A percentile compares a stretch with the other conserved stretches of the same genome.
Evolutionary conservation across 2,797 vertebrate genomes (phyloP).

Genomic region (Hippoglossus hippoglossus): DNA sequence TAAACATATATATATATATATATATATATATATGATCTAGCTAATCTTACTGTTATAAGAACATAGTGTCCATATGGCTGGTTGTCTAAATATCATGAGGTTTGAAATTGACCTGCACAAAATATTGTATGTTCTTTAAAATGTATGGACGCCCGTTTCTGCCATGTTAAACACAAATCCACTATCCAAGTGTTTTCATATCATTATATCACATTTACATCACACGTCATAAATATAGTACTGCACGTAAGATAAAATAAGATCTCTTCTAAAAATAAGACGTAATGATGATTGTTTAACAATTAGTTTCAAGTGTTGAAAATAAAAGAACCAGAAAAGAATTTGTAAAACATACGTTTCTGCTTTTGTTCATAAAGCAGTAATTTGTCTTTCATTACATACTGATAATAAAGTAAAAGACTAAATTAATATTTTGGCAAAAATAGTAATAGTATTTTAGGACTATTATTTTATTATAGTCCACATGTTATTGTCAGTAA

Average conservation of each 20-base stretch:
- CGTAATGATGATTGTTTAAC: no score
- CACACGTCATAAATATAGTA: no score
- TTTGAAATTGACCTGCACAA: neutral
- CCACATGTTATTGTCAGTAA: neutral
- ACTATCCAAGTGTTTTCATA: neutral
- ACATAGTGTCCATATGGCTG: neutral
- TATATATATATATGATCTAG: neutral
- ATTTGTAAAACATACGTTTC: no score
- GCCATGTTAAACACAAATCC: neutral
- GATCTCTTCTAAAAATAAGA: neutral
- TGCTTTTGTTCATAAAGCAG: no score
- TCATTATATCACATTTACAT: no score
- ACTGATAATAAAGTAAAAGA: no score
- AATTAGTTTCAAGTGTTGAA: no score
- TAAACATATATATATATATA: neutral
- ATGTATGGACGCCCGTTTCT: neutral
- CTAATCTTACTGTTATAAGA: neutral
- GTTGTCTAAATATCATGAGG: neutral
- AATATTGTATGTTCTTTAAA: neutral
- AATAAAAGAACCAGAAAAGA: no score
- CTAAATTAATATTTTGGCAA: no score
- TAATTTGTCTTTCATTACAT: no score
- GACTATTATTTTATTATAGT: no score
- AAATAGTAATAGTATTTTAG: no score
- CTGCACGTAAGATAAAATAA: neutral